Conservation (phyloP, 2,888 invertebrate genomes). For the Netelia inedita region DNA sequence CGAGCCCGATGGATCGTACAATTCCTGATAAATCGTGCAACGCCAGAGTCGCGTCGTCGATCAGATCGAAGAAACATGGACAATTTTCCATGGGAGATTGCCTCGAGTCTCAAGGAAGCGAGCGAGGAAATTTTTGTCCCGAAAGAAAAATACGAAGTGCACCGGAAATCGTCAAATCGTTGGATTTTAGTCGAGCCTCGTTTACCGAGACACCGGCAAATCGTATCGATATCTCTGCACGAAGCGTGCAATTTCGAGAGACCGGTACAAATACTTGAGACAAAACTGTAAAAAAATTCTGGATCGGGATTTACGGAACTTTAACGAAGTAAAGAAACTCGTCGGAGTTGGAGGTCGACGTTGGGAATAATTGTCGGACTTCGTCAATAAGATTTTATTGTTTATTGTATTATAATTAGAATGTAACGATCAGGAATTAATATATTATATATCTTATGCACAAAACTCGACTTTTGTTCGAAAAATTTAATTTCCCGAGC, state of each 20-base stretch:
- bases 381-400: slow-evolving; percentile 1
- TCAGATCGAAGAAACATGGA: slow-evolving; percentile 62
- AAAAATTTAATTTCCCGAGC: background rate
- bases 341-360: background rate
- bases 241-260: slow-evolving; percentile 62
- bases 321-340: background rate
- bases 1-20: slow-evolving; percentile 46
- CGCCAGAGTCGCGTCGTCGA: slow-evolving; percentile 63
- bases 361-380: background rate
- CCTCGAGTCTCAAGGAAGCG: slow-evolving; percentile 16
- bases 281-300: slow-evolving; percentile 15
- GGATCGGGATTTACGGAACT: slow-evolving; percentile 15
- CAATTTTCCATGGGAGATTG: slow-evolving; percentile 33
- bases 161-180: slow-evolving; percentile 70
- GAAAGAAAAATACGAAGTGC: slow-evolving; percentile 70
- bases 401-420: slow-evolving; percentile 46
- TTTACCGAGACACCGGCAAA: slow-evolving; percentile 47
- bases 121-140: slow-evolving; percentile 16
- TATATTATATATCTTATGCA: slow-evolving; percentile 14
- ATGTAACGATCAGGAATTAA: slow-evolving; percentile 26
- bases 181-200: slow-evolving; percentile 59
- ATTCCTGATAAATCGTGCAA: slow-evolving; percentile 64
- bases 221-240: slow-evolving; percentile 53
- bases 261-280: slow-evolving; percentile 68
- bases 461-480: background rate